Percentiles rank a stretch among this genome's conserved stretches.
phyloP scores from a whole-genome alignment of 1,140 invertebrate species.

The Lanistes nyassanus region DNA sequence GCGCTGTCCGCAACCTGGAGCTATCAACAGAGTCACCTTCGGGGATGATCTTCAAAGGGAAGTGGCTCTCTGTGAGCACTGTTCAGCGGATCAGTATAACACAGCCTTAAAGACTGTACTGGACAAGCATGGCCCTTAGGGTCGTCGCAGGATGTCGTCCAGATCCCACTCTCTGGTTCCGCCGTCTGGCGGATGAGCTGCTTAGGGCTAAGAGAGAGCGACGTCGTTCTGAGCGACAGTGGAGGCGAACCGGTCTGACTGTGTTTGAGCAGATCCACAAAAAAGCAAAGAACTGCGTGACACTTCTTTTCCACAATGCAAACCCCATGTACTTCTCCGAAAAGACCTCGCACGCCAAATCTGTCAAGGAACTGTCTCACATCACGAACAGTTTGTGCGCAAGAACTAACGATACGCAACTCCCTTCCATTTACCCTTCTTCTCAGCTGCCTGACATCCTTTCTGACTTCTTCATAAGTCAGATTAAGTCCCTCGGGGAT shows the following conservation, averaged over 20 bases:
- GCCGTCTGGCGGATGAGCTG: background rate
- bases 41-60: background rate
- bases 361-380: background rate
- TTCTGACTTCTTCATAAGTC: background rate
- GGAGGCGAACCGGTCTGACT: background rate
- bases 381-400: slow-evolving; percentile 3
- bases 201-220: background rate
- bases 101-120: background rate
- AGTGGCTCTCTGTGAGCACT: background rate
- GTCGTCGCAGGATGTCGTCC: background rate
- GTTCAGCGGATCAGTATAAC: background rate
- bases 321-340: background rate
- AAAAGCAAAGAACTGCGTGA: background rate
- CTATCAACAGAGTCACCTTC: background rate
- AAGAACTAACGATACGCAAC: background rate
- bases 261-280: background rate
- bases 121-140: background rate
- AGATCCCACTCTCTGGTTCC: background rate
- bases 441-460: too few relatives aligned
- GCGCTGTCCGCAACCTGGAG: background rate
- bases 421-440: background rate
- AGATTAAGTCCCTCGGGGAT: background rate
- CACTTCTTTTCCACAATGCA: background rate
- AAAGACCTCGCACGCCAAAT: background rate
- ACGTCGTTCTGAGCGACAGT: too few relatives aligned